A percentile compares a stretch with the other conserved stretches of the same genome.
Evolutionary conservation across 1,140 invertebrate genomes (phyloP).

Genomic region (Aphelinus atriplicis): DNA sequence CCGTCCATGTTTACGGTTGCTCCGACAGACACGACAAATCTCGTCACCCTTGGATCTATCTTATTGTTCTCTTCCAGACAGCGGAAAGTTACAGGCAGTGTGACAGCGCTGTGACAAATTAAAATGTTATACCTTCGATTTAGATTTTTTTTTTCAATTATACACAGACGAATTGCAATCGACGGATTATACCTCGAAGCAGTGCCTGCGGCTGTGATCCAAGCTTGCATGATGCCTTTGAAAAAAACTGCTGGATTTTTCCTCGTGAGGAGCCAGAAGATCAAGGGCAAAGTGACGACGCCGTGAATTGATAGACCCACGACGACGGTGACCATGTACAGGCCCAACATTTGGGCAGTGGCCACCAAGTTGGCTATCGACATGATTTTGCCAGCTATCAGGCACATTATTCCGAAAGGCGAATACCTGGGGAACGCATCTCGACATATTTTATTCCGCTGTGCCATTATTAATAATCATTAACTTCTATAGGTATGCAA

Average conservation of each 20-base stretch:
- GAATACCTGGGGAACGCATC: slow-evolving; percentile 68
- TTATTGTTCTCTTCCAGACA: slow-evolving; percentile 81
- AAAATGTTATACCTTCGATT: slow-evolving; percentile 28
- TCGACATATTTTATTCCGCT: background rate
- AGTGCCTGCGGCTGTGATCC: slow-evolving; percentile 75
- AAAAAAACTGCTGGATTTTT: slow-evolving; percentile 74
- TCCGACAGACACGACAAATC: slow-evolving; percentile 74
- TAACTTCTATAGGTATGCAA: slow-evolving; percentile 8
- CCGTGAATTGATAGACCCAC: slow-evolving; percentile 74
- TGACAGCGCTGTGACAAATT: slow-evolving; percentile 70
- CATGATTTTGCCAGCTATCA: slow-evolving; percentile 76
- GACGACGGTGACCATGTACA: slow-evolving; percentile 75
- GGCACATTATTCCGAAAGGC: slow-evolving; percentile 76
- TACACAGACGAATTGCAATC: background rate
- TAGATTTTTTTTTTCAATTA: background rate
- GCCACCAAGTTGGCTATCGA: slow-evolving; percentile 71
- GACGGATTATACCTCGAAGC: slow-evolving; percentile 70
- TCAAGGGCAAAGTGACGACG: slow-evolving; percentile 71
- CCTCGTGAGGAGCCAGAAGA: slow-evolving; percentile 72
- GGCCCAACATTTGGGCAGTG: slow-evolving; percentile 72
- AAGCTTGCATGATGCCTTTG: slow-evolving; percentile 71
- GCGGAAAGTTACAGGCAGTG: slow-evolving; percentile 79
- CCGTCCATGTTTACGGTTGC: slow-evolving; percentile 80
- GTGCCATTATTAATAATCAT: slow-evolving; percentile 18
- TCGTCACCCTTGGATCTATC: slow-evolving; percentile 77